Evolutionary conservation across 2,797 vertebrate species (phyloP), one percentile per base, ranked within the genome.

Genomic region (Gallinago stenura): DNA sequence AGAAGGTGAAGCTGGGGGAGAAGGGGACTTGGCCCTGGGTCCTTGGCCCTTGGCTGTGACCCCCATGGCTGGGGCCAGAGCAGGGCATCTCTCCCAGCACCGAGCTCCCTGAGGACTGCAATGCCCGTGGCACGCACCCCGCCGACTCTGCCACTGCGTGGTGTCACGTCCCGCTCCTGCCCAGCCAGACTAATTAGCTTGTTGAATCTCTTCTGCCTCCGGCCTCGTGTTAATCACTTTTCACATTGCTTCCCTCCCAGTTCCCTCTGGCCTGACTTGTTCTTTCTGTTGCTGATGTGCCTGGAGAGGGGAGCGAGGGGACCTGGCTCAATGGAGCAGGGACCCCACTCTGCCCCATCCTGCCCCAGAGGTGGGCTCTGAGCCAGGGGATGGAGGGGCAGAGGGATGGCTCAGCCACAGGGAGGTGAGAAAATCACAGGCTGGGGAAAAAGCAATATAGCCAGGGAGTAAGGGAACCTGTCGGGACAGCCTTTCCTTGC

Each of bases 171-270:
- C 93, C 2, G 1, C 83, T 89, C 88, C 87, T 87, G 77, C 90
- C 92, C 86, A 93, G 73, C 35, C 94, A 96, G 92, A 93, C 13
- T 94, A 96, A 97, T 97, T 97, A 96, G 81, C 94, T 94, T 90
- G 94, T 93, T 94, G 94, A 96, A 93, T 89, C 62, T 93, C 8
- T 90, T 91, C 65, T 84, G 73, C 94, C 94, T 96, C 94, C 0
- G 51, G 96, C 94, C 94, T 96, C 12, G 1, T 2, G 81, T 97
- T 97, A 97, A 97, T 97, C 93, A 96, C 95, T 96, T 90, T 89
- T 96, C 83, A 94, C 81, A 50, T 45, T 78, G 70, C 90, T 92
- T 93, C 70, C 77, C 82, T 95, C 77, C 43, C 75, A 90, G 15
- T 62, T 96, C 90, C 73, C 92, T 87, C 70, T 45, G 83, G 90